These are phyloP conservation scores for Tarsius wallacei DNA, from an alignment of 2,797 vertebrate genomes.

Conservation along the genomic window DNA sequence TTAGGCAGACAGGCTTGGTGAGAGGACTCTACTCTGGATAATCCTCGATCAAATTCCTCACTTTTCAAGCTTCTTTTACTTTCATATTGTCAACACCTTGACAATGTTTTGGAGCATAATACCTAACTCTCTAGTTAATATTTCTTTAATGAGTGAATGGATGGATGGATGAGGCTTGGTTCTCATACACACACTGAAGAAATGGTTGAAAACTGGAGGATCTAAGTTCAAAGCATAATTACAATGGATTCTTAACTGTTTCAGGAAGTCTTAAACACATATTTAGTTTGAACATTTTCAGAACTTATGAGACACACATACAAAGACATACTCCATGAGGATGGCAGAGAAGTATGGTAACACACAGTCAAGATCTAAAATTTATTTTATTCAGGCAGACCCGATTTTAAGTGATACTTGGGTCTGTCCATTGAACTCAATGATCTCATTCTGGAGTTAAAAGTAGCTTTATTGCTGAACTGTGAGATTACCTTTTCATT, in stretches of 20 bases:
- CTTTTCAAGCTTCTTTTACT: not conserved
- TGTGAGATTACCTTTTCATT: constrained; percentile 51
- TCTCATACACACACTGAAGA: constrained; percentile 47
- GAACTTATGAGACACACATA: not conserved
- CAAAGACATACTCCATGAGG: not conserved
- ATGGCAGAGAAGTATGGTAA: constrained; percentile 31
- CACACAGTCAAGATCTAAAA: constrained; percentile 21
- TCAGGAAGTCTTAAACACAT: constrained; percentile 23
- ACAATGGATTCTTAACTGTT: not conserved
- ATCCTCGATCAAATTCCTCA: not conserved
- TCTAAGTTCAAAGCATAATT: constrained; percentile 48
- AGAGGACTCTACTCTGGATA: not conserved
- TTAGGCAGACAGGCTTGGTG: not conserved
- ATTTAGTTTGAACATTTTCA: constrained; percentile 47
- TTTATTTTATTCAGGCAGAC: not conserved
- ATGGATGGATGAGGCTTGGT: not conserved
- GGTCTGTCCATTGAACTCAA: constrained; percentile 29
- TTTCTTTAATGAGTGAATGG: constrained; percentile 19
- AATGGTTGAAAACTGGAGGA: constrained; percentile 24
- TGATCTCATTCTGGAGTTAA: constrained; percentile 63
- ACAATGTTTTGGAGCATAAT: not conserved
- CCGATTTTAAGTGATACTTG: not conserved
- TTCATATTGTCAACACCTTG: not conserved
- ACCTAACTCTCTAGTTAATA: constrained; percentile 46
- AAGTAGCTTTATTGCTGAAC: constrained; percentile 60